A percentile compares a stretch with the other conserved stretches of the same genome.
These are phyloP conservation scores for Limenitis camilla DNA, from an alignment of 2,888 invertebrate species.

Conservation along the genomic window DNA sequence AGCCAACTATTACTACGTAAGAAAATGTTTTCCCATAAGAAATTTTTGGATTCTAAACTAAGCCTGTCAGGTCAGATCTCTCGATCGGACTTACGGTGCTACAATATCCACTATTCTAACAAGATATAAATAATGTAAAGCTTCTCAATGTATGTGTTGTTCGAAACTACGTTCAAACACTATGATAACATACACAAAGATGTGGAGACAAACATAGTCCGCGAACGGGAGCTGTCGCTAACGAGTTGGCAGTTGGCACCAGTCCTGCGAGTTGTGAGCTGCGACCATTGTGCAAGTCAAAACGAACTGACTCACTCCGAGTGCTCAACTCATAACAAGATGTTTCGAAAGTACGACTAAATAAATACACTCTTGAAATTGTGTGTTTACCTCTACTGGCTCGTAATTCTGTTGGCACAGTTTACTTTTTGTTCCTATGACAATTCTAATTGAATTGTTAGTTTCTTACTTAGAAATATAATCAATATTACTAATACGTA, in stretches of 20 bases:
- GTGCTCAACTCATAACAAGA: conserved; percentile 11
- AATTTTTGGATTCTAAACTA: no score
- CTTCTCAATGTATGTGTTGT: background rate
- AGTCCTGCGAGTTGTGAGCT: conserved; percentile 28
- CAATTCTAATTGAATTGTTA: no score
- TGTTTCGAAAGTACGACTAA: conserved; percentile 5
- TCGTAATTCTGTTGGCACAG: background rate
- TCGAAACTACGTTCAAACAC: background rate
- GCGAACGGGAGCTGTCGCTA: conserved; percentile 34
- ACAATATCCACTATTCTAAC: no score
- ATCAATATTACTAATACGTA: no score
- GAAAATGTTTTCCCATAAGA: no score
- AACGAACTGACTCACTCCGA: conserved; percentile 3
- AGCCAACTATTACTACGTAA: no score
- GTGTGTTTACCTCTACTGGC: no score
- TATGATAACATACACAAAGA: conserved; percentile 3
- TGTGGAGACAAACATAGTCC: conserved; percentile 25
- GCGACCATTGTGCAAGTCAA: conserved; percentile 28
- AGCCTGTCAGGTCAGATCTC: no score
- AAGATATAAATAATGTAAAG: background rate
- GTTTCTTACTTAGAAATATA: no score
- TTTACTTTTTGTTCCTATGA: no score
- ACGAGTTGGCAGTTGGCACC: conserved; percentile 36
- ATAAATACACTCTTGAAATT: background rate
- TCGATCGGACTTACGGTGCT: no score